Evolutionary conservation across 2,888 invertebrate species (phyloP).

Genomic region (Drosophila mimetica): DNA sequence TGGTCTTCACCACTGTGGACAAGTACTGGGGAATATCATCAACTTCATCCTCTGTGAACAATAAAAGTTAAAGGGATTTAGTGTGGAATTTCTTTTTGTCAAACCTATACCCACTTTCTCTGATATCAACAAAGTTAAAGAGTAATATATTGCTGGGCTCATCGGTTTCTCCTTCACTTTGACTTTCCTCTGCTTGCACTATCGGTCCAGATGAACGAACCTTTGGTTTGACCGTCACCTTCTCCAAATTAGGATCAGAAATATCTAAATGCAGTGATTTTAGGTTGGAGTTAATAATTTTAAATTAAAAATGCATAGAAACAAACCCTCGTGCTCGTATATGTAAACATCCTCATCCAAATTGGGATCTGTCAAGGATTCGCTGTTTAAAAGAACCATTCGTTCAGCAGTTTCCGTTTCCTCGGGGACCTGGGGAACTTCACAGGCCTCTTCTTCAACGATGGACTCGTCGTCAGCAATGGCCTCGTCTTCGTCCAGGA

Average conservation of each 20-base stretch:
- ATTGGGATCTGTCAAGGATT: constrained; percentile 17
- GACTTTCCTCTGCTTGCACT: constrained; percentile 23
- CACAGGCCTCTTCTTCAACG: constrained; percentile 1
- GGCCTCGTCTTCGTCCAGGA: constrained; percentile 52
- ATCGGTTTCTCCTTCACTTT: constrained; percentile 46
- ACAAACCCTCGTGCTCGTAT: constrained; percentile 33
- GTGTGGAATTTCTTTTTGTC: rapidly evolving
- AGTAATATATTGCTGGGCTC: constrained; percentile 55
- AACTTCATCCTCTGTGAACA: constrained; percentile 53
- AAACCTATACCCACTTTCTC: constrained; percentile 50
- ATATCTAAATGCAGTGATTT: constrained; percentile 1
- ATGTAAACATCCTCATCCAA: constrained; percentile 26
- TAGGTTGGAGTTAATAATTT: neutral
- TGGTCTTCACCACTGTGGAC: constrained; percentile 64
- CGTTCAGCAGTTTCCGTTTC: neutral
- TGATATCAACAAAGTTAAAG: constrained; percentile 63
- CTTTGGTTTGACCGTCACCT: neutral
- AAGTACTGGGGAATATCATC: constrained; percentile 67
- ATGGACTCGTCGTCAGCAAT: neutral
- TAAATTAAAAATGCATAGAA: rapidly evolving
- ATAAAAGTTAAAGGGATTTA: neutral
- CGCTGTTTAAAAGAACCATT: neutral
- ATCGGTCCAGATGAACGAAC: neutral
- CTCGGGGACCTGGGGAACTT: neutral
- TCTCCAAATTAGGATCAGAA: neutral